Evolutionary conservation across 2,888 invertebrate species (phyloP), one percentile per base, ranked within the genome.

Genomic region (Drosophila multiciliata): DNA sequence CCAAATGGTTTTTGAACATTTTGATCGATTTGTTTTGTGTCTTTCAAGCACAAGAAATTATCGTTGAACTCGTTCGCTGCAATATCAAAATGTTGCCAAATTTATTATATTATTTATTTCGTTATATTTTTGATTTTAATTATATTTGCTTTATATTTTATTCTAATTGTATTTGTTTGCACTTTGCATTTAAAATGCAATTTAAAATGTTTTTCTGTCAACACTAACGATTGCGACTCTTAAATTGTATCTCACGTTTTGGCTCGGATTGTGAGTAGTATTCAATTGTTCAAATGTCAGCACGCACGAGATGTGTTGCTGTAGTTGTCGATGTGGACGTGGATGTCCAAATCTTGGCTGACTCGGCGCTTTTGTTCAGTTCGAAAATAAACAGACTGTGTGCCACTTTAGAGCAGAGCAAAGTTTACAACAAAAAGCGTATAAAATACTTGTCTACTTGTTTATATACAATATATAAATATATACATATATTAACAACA

Each of bases 1-100:
- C 97, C 94, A 97, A 96, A 95, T 97, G 97, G 94, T 94, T 96
- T 95, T 96, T 97, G 95, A 97, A 97, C 96, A 97, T 96, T 95
- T 96, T 96, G 95, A 94, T 94, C 93, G 94, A 93, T 94, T 95
- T 95, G 94, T 95, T 87, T 87, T 80, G 77, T 83, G 78, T 78
- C 73, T 87, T 83, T 83, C 72, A 82, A 87, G 83, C 82, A 87
- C 91, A 91, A 87, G 88, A 89, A 88, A 86, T 83, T 81, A 88
- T 92, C 91, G 95, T 93, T 94, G 80, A 95, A 95, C 95, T 96
- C 96, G 96, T 96, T 95, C 95, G 96, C 96, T 96, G 94, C 66
- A 93, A 92, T 83, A 58, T 20, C 42, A 78, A 49, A 76, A 61
- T 71, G 35, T 48, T 35, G 42, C 15, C 26, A 65, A 70, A 23